Conservation (phyloP, 2,797 vertebrate species). For the Sebastolobus altivelis region DNA sequence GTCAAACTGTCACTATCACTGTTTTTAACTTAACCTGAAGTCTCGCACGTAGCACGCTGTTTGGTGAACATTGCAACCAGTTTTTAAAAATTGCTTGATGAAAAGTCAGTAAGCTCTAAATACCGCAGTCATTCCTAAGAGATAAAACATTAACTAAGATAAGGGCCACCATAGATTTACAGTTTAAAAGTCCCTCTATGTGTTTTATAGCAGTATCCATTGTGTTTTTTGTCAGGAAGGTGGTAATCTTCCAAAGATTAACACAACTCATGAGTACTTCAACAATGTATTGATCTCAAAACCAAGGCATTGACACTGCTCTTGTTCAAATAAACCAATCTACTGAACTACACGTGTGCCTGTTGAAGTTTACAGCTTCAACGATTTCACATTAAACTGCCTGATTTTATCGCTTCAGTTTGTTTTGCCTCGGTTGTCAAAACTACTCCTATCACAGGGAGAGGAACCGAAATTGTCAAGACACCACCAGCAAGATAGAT, state of each 20-base stretch:
- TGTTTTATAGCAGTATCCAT: background rate
- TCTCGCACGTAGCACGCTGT: background rate
- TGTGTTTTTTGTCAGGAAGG: background rate
- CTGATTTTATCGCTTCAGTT: constrained; percentile 3
- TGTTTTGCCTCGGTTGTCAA: constrained; percentile 52
- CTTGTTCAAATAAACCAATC: background rate
- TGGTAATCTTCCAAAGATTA: constrained; percentile 32
- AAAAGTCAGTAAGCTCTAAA: background rate
- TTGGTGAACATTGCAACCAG: background rate
- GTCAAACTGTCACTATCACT: too few species aligned
- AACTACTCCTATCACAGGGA: constrained; percentile 8
- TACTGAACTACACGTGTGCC: background rate
- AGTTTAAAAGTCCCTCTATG: constrained; percentile 8
- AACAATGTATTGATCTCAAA: constrained; percentile 9
- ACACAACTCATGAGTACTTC: constrained; percentile 13
- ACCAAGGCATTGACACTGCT: constrained; percentile 9
- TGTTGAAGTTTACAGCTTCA: background rate
- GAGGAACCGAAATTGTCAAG: constrained; percentile 66
- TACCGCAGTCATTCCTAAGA: constrained; percentile 18
- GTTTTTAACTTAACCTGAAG: background rate
- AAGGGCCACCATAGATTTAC: too few species aligned
- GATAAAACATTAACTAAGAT: constrained; percentile 16
- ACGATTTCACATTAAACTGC: background rate
- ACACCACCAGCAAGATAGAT: constrained; percentile 29
- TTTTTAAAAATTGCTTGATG: background rate